Evolutionary conservation across 2,888 invertebrate genomes (phyloP).

Genomic region (Oligia strigilis): DNA sequence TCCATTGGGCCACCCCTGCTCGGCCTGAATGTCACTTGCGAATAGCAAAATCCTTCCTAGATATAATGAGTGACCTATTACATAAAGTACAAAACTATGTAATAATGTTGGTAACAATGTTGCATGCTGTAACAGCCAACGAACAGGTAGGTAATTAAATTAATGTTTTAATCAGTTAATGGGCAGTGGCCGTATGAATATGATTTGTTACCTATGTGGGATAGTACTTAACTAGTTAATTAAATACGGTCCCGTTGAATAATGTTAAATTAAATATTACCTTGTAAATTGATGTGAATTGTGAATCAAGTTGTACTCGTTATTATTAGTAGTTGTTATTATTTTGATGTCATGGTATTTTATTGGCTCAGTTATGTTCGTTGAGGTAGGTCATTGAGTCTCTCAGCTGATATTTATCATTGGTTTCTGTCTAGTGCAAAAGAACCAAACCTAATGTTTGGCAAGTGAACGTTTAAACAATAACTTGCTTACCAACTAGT

Average conservation of each 20-base stretch:
- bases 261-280: slow-evolving; percentile 20
- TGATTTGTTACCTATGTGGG: slow-evolving; percentile 24
- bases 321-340: neutral
- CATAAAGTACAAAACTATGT: slow-evolving; percentile 3
- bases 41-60: neutral
- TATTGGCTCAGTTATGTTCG: neutral
- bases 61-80: neutral
- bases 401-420: neutral
- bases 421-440: neutral
- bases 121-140: slow-evolving; percentile 29
- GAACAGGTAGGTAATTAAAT: slow-evolving; percentile 45
- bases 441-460: too few species aligned
- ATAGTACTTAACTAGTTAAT: neutral
- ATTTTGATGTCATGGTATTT: neutral
- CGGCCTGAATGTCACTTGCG: too few species aligned
- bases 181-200: slow-evolving; percentile 34
- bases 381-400: neutral
- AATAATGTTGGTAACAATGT: slow-evolving; percentile 10
- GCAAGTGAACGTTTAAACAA: too few species aligned
- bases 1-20: too few species aligned
- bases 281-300: slow-evolving; percentile 14
- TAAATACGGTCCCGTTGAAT: slow-evolving; percentile 2
- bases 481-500: too few species aligned
- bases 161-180: slow-evolving; percentile 58
- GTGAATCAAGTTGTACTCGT: neutral